Evolutionary conservation across 2,888 invertebrate genomes (phyloP).

Genomic region (Cotesia congregata): DNA sequence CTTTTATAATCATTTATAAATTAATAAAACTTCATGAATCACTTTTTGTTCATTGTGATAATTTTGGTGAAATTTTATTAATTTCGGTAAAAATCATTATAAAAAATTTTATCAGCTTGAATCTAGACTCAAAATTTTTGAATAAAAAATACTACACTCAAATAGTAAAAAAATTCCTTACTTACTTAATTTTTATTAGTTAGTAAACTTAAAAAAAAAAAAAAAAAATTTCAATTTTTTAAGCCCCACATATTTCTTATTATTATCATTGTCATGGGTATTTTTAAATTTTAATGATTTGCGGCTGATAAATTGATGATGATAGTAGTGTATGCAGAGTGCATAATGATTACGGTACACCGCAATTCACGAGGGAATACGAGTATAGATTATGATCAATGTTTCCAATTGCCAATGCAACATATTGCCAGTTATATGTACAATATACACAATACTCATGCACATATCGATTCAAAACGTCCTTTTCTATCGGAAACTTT

Average conservation of each 20-base stretch:
- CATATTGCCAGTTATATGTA: background rate
- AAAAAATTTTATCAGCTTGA: no score
- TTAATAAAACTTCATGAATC: no score
- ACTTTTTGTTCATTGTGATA: no score
- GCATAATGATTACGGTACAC: background rate
- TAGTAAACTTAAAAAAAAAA: no score
- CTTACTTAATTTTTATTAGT: background rate
- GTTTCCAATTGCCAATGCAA: slow-evolving; percentile 1
- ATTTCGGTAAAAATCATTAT: no score
- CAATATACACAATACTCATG: background rate
- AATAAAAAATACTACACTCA: background rate
- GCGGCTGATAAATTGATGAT: background rate
- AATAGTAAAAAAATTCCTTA: background rate
- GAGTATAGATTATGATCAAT: slow-evolving; percentile 1
- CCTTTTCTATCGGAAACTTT: background rate
- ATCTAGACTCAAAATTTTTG: no score
- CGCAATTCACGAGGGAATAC: background rate
- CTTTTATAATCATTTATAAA: no score
- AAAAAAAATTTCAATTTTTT: background rate
- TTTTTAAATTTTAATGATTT: background rate
- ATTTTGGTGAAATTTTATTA: no score
- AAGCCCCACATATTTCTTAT: background rate
- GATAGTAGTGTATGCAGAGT: background rate
- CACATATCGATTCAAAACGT: background rate
- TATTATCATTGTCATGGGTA: background rate